phyloP scores from a whole-genome alignment of 1,140 invertebrate species.

The Triops cancriformis region DNA sequence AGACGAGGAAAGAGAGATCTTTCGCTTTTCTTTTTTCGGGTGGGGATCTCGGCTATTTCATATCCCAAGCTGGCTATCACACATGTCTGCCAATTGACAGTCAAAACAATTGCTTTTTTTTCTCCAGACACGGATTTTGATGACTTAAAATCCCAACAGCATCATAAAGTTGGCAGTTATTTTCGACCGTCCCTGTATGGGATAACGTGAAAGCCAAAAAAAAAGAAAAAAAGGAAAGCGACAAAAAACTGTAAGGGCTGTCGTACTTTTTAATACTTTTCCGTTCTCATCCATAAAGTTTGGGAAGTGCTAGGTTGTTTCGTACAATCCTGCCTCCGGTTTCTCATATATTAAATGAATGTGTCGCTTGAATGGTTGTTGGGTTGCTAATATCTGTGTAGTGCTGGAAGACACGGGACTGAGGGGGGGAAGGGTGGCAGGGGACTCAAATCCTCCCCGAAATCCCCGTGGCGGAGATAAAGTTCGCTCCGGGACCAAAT shows the following conservation, averaged over 20 bases:
- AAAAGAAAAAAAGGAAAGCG: not conserved
- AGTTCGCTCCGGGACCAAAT: constrained; percentile 8
- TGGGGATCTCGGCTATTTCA: not conserved
- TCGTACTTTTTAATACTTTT: not conserved
- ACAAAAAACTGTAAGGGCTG: not conserved
- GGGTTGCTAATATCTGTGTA: not conserved
- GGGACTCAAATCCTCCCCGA: not conserved
- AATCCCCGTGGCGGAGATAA: constrained; percentile 2
- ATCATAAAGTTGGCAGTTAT: not conserved
- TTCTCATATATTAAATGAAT: constrained; percentile 14
- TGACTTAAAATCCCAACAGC: constrained; percentile 1
- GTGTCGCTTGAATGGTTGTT: constrained; percentile 13
- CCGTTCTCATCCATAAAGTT: not conserved
- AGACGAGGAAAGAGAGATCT: too few relatives aligned
- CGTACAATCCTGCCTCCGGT: not conserved
- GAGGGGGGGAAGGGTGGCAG: not conserved
- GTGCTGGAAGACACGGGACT: not conserved
- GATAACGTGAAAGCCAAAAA: not conserved
- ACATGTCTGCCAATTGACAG: constrained; percentile 4
- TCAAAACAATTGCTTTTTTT: not conserved
- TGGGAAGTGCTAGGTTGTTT: not conserved
- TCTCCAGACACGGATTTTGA: not conserved
- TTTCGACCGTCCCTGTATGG: not conserved
- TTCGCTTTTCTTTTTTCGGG: not conserved
- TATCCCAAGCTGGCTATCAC: constrained; percentile 3